Evolutionary conservation across 2,888 invertebrate species (phyloP), one percentile per base, ranked within the genome.

Genomic region (Apantesis nais): DNA sequence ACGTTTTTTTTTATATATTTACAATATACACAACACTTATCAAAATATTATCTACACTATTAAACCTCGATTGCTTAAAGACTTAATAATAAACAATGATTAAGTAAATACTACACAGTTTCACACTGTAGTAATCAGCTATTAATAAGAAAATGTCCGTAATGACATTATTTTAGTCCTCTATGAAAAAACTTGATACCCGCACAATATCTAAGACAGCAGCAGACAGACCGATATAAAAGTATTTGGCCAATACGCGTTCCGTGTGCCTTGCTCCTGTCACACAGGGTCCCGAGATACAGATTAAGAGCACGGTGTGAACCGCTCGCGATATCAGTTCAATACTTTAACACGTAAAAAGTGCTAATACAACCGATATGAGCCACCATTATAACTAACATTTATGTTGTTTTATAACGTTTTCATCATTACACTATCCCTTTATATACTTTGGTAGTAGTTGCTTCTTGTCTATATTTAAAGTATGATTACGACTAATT

Each of bases 231-330:
- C 11, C 2, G 34, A 34, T 9, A 4, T 2, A 58, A 58, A 48
- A 29, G 62, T 70, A 67, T 58, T 80, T 87, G 41, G 77, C 16
- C 70, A 74, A 77, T 75, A 82, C 79, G 85, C 86, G 39, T 66
- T 70, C 74, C 58, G 66, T 75, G 75, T 78, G 83, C 79, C 83
- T 74, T 81, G 87, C 87, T 85, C 85, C 87, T 88, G 89, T 87
- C 88, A 84, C 83, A 74, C 79, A 73, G 81, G 79, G 74, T 73
- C 77, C 73, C 77, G 62, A 75, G 82, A 82, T 83, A 84, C 85
- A 84, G 87, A 87, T 87, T 87, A 85, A 84, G 86, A 81, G 83
- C 74, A 74, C 78, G 79, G 85, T 84, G 86, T 86, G 85, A 87
- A 86, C 83, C 77, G 77, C 76, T 71, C 74, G 71, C 78, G 67